phyloP scores from a whole-genome alignment of 2,113 vertebrate species.

The Athene cunicularia region DNA sequence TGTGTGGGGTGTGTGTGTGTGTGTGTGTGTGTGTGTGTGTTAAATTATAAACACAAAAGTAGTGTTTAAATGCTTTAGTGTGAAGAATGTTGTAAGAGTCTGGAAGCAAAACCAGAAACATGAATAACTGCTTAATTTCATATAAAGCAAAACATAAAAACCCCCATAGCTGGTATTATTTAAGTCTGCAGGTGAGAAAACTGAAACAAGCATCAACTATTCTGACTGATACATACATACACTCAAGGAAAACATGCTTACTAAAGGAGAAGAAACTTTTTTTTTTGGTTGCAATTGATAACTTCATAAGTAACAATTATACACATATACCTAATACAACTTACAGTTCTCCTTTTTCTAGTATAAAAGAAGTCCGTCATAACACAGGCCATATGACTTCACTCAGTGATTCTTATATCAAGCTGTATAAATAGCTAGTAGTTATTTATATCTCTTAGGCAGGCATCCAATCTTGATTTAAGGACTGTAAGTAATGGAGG shows the following conservation, averaged over 20 bases:
- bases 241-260: not conserved
- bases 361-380: not conserved
- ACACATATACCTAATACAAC: not conserved
- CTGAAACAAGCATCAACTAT: not conserved
- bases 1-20: too few species aligned
- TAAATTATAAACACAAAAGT: too few species aligned
- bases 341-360: not conserved
- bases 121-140: not conserved
- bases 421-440: constrained; percentile 58
- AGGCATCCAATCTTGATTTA: constrained; percentile 56
- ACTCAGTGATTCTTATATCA: constrained; percentile 6
- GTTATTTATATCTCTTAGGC: constrained; percentile 50
- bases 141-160: not conserved
- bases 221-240: not conserved
- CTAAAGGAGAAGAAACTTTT: not conserved
- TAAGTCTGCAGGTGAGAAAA: not conserved
- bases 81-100: not conserved
- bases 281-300: not conserved
- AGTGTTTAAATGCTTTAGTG: not conserved
- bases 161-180: not conserved
- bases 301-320: not conserved
- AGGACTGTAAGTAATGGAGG: constrained; percentile 29
- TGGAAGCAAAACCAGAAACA: not conserved
- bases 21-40: too few species aligned
- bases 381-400: constrained; percentile 27